Percentiles rank a stretch among this genome's conserved stretches.
phyloP scores from a whole-genome alignment of 2,888 invertebrate species.

The Heliconius aoede region DNA sequence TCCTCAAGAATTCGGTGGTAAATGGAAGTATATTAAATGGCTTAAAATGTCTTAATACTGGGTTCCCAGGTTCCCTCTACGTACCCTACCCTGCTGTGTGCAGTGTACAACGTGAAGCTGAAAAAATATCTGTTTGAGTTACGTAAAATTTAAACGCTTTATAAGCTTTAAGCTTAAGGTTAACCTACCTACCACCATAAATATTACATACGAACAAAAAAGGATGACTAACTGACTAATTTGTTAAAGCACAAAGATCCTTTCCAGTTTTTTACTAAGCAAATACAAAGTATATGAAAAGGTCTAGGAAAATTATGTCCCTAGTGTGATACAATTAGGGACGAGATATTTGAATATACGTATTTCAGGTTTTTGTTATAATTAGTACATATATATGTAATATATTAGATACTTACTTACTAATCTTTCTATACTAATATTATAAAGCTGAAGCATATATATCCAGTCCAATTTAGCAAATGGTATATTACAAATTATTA shows the following conservation, averaged over 20 bases:
- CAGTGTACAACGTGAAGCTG: no score
- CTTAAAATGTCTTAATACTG: no score
- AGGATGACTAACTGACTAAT: slow-evolving; percentile 5
- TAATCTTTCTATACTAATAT: background rate
- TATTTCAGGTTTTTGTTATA: background rate
- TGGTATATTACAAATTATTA: no score
- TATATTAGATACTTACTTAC: background rate
- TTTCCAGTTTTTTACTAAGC: background rate
- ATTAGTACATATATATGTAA: no score
- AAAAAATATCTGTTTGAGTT: background rate
- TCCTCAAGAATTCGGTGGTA: no score
- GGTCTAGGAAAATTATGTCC: slow-evolving; percentile 12
- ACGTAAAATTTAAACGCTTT: background rate
- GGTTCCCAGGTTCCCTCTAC: no score
- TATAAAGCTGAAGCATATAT: background rate
- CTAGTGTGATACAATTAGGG: slow-evolving; percentile 6
- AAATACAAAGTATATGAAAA: background rate
- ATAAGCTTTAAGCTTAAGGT: background rate
- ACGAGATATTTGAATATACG: background rate
- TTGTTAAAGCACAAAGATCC: slow-evolving; percentile 3
- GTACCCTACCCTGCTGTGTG: no score
- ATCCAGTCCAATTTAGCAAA: no score
- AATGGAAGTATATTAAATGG: no score
- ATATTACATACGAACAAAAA: background rate
- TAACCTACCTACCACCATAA: background rate